Percentiles rank a stretch among this genome's conserved stretches.
Evolutionary conservation across 2,888 invertebrate species (phyloP).

Genomic region (Dendrolimus pini): DNA sequence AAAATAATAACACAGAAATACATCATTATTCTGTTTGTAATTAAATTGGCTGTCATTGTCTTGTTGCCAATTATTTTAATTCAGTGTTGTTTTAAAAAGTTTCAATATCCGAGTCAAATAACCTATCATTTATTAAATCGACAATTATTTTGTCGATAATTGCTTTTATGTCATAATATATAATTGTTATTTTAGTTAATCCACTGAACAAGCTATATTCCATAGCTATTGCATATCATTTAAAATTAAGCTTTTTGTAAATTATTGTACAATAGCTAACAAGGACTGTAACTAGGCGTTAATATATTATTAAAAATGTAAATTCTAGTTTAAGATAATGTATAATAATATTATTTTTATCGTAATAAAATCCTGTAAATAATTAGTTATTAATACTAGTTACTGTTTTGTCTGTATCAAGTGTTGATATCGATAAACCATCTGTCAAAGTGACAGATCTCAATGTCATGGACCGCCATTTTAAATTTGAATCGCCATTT

Average conservation of each 20-base stretch:
- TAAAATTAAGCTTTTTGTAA: constrained; percentile 68
- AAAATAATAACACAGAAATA: no score
- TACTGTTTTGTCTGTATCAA: constrained; percentile 9
- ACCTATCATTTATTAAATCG: no score
- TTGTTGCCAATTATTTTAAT: no score
- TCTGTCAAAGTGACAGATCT: not conserved
- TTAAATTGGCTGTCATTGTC: no score
- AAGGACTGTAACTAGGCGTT: constrained; percentile 60
- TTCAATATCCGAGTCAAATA: no score
- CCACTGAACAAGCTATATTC: constrained; percentile 29
- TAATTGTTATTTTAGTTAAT: constrained; percentile 3
- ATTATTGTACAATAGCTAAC: constrained; percentile 69
- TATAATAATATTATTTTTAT: constrained; percentile 57
- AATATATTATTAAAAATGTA: constrained; percentile 39
- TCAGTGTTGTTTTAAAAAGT: no score
- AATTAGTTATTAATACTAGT: constrained; percentile 33
- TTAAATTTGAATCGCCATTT: not conserved
- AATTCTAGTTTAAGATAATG: constrained; percentile 41
- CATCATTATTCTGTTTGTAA: no score
- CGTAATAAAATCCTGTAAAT: constrained; percentile 66
- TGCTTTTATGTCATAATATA: no score
- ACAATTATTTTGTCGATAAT: no score
- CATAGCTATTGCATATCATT: constrained; percentile 73
- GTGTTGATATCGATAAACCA: not conserved
- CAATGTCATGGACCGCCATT: not conserved